Evolutionary conservation across 2,888 invertebrate genomes (phyloP), one percentile per base, ranked within the genome.

Genomic region (Caenorhabditis sinica): DNA sequence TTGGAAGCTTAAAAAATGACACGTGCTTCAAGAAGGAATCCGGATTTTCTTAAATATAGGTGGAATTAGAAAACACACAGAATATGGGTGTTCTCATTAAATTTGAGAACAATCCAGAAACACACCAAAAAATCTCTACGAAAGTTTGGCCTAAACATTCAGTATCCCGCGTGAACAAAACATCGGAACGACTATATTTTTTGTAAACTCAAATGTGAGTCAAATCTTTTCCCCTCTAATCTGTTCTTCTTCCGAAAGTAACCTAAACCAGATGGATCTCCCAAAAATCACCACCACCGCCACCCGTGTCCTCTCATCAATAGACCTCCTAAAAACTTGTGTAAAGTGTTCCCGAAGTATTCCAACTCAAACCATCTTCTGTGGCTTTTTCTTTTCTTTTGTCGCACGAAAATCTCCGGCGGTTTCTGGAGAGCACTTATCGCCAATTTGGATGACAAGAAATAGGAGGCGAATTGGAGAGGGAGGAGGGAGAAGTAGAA

Each of bases 231-330:
- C 17, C 56, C 25, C 17, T 33, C 40, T 40, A 40, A 9, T 30
- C 25, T 40, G 17, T 43, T 43, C 40, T 36, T n/a, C 63, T 43
- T 17, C 33, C 58, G 25, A 51, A 33, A 61, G 79, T 79, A 79
- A 79, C 71, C 79, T 65, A 79, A 79, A 79, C 79, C 79, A 79
- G 79, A 79, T 79, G 79, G 77, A 36, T 56, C 17, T 33, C 30
- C 51, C 30, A 56, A 28, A 53, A 69, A 36, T 40, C n/a, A n/a
- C n/a, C n/a, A n/a, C 56, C 63, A 51, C 33, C 51, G 33, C 49
- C 51, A 30, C 56, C 40, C 51, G 36, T 45, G 45, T 65, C 53
- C 45, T 53, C 56, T 69, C 69, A 53, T 68, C 68, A 69, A 69
- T 69, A 68, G 68, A 68, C 68, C 68, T 69, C 69, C 69, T 56